Conservation (phyloP, 2,888 invertebrate genomes). For the Ophion obscuratus region DNA sequence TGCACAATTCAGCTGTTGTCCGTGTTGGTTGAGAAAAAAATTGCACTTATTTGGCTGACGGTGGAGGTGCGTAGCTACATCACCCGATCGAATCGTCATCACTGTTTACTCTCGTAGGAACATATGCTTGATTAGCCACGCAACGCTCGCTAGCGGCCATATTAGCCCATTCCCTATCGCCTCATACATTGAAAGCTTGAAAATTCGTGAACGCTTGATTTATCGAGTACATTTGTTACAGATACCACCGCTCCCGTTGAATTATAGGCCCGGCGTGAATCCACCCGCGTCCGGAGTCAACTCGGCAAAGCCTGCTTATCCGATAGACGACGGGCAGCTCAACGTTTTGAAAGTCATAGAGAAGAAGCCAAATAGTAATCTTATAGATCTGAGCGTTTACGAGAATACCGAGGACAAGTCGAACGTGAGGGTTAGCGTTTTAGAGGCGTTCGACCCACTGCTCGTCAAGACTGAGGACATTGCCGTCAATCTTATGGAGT, state of each 20-base stretch:
- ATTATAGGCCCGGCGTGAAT: conserved; percentile 78
- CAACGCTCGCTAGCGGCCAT: conserved; percentile 39
- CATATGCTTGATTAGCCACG: conserved; percentile 11
- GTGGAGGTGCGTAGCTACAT: conserved; percentile 5
- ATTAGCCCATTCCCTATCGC: conserved; percentile 1
- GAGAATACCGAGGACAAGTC: conserved; percentile 84
- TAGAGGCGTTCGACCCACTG: conserved; percentile 95
- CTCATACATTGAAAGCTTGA: background rate
- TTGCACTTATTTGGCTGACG: background rate
- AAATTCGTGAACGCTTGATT: conserved; percentile 26
- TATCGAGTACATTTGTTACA: conserved; percentile 67
- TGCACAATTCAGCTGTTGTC: background rate
- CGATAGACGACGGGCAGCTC: conserved; percentile 79
- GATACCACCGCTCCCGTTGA: conserved; percentile 82
- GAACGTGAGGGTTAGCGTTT: conserved; percentile 88
- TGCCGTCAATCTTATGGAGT: conserved; percentile 62
- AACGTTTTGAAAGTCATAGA: conserved; percentile 83
- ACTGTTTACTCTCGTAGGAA: conserved; percentile 19
- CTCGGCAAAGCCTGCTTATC: conserved; percentile 67
- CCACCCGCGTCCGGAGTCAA: conserved; percentile 81
- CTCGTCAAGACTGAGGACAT: conserved; percentile 86
- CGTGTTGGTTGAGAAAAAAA: background rate
- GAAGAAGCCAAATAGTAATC: conserved; percentile 85
- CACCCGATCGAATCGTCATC: conserved; percentile 24
- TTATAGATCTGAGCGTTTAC: conserved; percentile 86